Conservation (phyloP, 2,113 vertebrate genomes). For the Stigmatopora nigra region DNA sequence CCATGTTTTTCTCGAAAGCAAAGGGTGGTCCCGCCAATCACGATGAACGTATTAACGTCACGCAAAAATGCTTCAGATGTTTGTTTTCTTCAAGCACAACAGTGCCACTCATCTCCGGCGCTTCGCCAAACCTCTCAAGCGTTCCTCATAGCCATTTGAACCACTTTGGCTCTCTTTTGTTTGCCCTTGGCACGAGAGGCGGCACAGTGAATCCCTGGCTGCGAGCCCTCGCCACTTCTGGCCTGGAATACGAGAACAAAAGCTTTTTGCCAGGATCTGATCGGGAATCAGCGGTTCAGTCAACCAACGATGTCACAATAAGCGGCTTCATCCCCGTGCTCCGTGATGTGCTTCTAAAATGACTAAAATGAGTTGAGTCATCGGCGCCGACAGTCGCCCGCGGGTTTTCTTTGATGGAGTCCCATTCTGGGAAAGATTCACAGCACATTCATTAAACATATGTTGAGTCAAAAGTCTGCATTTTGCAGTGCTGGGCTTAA, state of each 20-base stretch:
- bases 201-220: slow-evolving; percentile 35
- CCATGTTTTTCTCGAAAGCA: background rate
- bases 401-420: slow-evolving; percentile 39
- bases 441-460: slow-evolving; percentile 33
- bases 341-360: slow-evolving; percentile 9
- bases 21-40: background rate
- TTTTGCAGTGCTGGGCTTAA: slow-evolving; percentile 26
- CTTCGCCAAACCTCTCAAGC: slow-evolving; percentile 18
- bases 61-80: slow-evolving; percentile 1
- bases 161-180: slow-evolving; percentile 19
- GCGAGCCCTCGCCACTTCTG: slow-evolving; percentile 21
- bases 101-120: background rate
- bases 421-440: slow-evolving; percentile 46
- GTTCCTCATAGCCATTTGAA: slow-evolving; percentile 12
- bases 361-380: slow-evolving; percentile 10
- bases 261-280: slow-evolving; percentile 26
- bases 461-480: slow-evolving; percentile 2
- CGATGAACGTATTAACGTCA: background rate
- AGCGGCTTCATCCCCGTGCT: slow-evolving; percentile 14
- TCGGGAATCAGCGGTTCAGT: slow-evolving; percentile 28
- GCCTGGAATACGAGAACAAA: slow-evolving; percentile 32
- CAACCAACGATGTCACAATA: slow-evolving; percentile 30
- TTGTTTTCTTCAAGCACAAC: background rate
- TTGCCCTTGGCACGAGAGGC: slow-evolving; percentile 23
- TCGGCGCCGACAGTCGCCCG: slow-evolving; percentile 20